Evolutionary conservation across 2,113 vertebrate species (phyloP).

Genomic region (Nycticebus coucang): DNA sequence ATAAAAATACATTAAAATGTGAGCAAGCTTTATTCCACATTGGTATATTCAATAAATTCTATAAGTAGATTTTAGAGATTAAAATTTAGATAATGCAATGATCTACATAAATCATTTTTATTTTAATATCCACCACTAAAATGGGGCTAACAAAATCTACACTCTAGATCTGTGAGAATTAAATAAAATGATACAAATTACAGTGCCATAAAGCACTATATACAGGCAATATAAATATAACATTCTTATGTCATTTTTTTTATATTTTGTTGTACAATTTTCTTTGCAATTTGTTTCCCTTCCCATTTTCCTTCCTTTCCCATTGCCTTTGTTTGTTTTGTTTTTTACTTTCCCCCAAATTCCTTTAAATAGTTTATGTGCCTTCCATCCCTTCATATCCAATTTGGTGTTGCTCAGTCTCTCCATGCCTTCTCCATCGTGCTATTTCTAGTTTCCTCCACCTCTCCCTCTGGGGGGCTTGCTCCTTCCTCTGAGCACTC

Average conservation of each 20-base stretch:
- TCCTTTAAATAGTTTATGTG: slow-evolving; percentile 14
- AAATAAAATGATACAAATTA: background rate
- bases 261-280: background rate
- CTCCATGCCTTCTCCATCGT: background rate
- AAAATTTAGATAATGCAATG: background rate
- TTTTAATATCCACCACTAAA: background rate
- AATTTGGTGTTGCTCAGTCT: background rate
- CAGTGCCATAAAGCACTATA: background rate
- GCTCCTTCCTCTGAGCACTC: slow-evolving; percentile 47
- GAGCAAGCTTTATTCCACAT: background rate
- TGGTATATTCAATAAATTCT: background rate
- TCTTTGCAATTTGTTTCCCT: background rate
- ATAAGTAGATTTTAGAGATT: slow-evolving; percentile 10
- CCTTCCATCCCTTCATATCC: background rate
- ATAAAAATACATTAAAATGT: background rate
- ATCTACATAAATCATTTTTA: background rate
- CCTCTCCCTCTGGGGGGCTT: slow-evolving; percentile 30
- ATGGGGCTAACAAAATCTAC: background rate
- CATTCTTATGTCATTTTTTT: background rate
- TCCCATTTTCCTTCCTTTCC: background rate
- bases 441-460: background rate
- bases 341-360: background rate
- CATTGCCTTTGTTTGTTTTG: background rate
- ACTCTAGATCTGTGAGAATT: background rate
- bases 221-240: background rate